Conservation (phyloP, 1,140 invertebrate species). For the Procambarus virginalis region DNA sequence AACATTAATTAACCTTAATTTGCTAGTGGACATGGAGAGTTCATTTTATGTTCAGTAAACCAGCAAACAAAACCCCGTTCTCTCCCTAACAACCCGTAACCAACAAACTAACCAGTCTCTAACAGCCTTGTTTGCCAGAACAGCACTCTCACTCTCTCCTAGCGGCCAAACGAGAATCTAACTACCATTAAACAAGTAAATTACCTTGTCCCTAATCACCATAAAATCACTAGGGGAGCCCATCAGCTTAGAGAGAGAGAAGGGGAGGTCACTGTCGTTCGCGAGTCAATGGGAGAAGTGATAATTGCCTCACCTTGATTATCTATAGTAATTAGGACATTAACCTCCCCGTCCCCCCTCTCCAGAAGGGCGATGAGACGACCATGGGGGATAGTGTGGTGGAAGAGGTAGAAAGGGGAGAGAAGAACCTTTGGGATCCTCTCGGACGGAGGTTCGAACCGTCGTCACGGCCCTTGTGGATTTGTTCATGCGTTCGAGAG, state of each 20-base stretch:
- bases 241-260: not conserved
- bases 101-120: no score
- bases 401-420: not conserved
- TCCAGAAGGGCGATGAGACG: not conserved
- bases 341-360: not conserved
- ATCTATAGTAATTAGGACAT: not conserved
- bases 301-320: not conserved
- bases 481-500: no score
- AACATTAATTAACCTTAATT: no score
- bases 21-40: no score
- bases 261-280: not conserved
- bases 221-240: not conserved
- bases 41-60: no score
- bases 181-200: constrained; percentile 1
- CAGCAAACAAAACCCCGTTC: no score
- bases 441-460: no score
- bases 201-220: not conserved
- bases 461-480: no score
- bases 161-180: not conserved
- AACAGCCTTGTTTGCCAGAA: no score
- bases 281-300: not conserved
- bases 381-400: not conserved
- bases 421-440: not conserved
- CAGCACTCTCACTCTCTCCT: no score
- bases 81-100: no score